Evolutionary conservation across 1,140 invertebrate genomes (phyloP).

Genomic region (Philotrypesis tridentata): DNA sequence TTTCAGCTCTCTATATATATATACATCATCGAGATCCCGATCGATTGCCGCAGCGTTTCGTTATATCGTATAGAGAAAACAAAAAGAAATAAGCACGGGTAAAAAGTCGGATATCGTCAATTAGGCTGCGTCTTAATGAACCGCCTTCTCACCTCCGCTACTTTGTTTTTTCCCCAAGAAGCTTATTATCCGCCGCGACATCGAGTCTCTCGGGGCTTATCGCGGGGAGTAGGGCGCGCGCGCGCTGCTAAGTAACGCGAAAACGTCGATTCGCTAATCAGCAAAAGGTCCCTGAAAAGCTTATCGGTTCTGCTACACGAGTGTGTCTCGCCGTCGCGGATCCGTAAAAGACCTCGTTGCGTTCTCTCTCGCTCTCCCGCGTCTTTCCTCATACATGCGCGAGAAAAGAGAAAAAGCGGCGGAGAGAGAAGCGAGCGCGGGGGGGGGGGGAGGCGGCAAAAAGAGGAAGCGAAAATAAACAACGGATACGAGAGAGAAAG

Average conservation of each 20-base stretch:
- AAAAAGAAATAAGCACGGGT: neutral
- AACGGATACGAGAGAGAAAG: too few species aligned
- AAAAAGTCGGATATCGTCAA: too few species aligned
- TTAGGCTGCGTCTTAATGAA: neutral
- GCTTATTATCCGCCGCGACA: neutral
- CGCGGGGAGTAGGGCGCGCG: too few species aligned
- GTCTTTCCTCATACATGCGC: neutral
- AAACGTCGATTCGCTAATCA: slow-evolving; percentile 28
- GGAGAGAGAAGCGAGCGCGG: neutral
- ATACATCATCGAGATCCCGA: too few species aligned
- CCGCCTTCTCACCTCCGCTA: neutral
- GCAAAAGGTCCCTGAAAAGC: neutral
- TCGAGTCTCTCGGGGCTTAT: neutral
- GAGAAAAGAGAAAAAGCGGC: neutral
- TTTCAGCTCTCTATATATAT: too few species aligned
- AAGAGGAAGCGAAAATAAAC: neutral
- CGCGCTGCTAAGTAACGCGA: slow-evolving; percentile 25
- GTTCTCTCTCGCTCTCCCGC: too few species aligned
- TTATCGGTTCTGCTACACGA: neutral
- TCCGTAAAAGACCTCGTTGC: neutral
- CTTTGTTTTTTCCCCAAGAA: neutral
- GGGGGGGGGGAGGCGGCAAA: too few species aligned
- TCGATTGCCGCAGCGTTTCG: neutral
- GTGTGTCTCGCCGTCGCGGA: too few species aligned
- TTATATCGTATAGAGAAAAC: neutral